phyloP scores from a whole-genome alignment of 2,113 vertebrate genomes.

The Miniopterus natalensis region DNA sequence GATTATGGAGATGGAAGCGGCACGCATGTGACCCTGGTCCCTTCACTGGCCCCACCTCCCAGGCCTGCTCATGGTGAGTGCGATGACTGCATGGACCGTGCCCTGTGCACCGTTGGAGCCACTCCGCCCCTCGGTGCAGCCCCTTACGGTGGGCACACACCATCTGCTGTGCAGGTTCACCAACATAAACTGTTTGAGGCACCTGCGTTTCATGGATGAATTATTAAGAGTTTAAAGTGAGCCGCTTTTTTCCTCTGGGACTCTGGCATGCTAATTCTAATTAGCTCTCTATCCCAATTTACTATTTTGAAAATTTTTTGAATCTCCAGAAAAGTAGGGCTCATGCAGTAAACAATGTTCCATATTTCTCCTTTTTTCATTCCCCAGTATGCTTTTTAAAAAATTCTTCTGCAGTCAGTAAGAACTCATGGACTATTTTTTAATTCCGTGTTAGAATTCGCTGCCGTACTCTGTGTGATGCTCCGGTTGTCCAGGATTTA shows the following conservation, averaged over 20 bases:
- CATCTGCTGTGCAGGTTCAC: accelerated
- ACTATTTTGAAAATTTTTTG: not conserved
- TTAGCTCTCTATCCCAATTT: not conserved
- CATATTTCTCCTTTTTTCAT: too few relatives aligned
- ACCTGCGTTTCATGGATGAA: accelerated
- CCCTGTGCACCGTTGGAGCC: accelerated
- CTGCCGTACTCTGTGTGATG: too few relatives aligned
- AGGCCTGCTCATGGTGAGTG: constrained; percentile 49
- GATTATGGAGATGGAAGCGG: not conserved
- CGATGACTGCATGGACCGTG: accelerated
- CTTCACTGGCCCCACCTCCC: accelerated
- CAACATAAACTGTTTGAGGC: not conserved
- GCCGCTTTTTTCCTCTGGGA: not conserved
- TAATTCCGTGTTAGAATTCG: too few relatives aligned
- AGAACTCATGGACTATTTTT: too few relatives aligned
- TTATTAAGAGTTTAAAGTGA: not conserved
- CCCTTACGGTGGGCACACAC: accelerated
- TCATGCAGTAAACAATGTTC: not conserved
- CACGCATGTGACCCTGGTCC: accelerated
- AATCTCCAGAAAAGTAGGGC: not conserved
- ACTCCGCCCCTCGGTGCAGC: accelerated
- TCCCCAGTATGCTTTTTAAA: too few relatives aligned
- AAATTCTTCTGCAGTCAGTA: too few relatives aligned
- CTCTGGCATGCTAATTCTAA: too few relatives aligned
- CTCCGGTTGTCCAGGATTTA: too few relatives aligned